These are phyloP conservation scores for Ciconia boyciana DNA, from an alignment of 2,113 vertebrate genomes.

Conservation along the genomic window DNA sequence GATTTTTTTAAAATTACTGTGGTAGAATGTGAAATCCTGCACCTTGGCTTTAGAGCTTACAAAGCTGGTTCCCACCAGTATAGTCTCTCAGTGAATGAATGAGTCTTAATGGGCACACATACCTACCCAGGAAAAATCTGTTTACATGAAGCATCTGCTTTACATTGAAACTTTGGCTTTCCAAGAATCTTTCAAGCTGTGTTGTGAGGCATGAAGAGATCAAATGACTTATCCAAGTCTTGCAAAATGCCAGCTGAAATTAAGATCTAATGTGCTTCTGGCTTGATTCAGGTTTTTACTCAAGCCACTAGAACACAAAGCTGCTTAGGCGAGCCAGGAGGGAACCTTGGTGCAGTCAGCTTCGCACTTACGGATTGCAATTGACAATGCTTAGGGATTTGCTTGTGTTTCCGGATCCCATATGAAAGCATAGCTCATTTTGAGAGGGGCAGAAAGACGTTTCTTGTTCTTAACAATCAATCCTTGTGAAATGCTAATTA, in stretches of 20 bases:
- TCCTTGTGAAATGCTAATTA: slow-evolving; percentile 48
- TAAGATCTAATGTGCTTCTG: not conserved
- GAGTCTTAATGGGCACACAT: not conserved
- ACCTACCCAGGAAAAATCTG: not conserved
- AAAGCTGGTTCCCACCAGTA: not conserved
- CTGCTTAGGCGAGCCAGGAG: not conserved
- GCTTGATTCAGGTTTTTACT: not conserved
- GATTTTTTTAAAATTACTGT: not conserved
- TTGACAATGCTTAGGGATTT: not conserved
- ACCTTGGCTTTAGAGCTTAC: not conserved
- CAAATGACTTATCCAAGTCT: not conserved
- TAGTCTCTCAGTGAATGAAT: not conserved
- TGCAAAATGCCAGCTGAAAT: not conserved
- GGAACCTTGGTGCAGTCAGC: not conserved
- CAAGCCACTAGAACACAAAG: not conserved
- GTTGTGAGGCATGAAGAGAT: not conserved
- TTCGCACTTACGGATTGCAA: fast-evolving
- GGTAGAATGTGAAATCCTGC: not conserved
- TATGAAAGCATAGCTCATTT: not conserved
- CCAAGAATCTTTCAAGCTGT: not conserved
- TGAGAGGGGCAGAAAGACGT: not conserved
- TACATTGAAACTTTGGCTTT: not conserved
- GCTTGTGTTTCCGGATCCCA: not conserved
- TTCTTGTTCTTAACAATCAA: slow-evolving; percentile 25
- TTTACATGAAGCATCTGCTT: not conserved